Evolutionary conservation across 2,113 vertebrate species (phyloP).

Genomic region (Anolis carolinensis): DNA sequence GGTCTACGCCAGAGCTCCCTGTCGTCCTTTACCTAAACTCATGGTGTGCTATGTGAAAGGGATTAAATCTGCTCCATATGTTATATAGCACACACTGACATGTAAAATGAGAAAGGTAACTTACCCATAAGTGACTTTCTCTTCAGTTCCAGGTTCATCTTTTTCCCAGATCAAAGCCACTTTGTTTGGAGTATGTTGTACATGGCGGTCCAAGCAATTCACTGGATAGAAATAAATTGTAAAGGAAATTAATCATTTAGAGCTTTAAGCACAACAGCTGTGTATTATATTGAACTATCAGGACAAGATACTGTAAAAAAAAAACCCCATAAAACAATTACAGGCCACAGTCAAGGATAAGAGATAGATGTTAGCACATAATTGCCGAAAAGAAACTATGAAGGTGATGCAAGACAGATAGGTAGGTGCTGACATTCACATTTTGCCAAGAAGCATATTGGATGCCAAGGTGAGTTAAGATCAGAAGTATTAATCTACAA

Average conservation of each 20-base stretch:
- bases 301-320: not conserved
- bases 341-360: not conserved
- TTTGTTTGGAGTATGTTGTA: slow-evolving; percentile 80
- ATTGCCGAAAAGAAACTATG: no score
- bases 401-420: no score
- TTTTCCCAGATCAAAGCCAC: slow-evolving; percentile 95
- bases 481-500: no score
- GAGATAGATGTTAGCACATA: no score
- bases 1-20: no score
- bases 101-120: not conserved
- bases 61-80: not conserved
- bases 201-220: slow-evolving; percentile 93
- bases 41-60: no score
- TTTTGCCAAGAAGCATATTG: no score
- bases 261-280: not conserved
- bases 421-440: no score
- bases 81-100: not conserved
- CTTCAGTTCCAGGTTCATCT: slow-evolving; percentile 90
- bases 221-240: slow-evolving; percentile 77
- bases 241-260: slow-evolving; percentile 2
- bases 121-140: slow-evolving; percentile 90
- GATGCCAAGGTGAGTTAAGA: no score
- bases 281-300: not conserved
- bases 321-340: not conserved
- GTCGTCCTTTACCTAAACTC: no score